Conservation (phyloP, 2,888 invertebrate genomes). For the Cabera pusaria region DNA sequence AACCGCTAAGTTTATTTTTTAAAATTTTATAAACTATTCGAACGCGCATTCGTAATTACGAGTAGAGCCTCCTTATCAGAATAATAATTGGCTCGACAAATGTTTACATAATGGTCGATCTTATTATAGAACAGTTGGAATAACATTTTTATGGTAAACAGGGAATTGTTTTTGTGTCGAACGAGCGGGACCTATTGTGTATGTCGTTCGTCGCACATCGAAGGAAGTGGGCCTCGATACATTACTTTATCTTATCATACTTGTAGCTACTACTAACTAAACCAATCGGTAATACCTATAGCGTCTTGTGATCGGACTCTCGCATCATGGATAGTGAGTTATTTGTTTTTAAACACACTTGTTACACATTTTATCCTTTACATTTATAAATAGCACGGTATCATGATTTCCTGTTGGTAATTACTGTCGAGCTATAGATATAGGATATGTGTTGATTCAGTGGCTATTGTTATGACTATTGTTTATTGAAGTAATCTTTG, state of each 20-base stretch:
- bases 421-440: too few relatives aligned
- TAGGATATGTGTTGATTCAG: too few relatives aligned
- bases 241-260: conserved; percentile 4
- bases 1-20: too few relatives aligned
- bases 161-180: conserved; percentile 21
- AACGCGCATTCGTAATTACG: too few relatives aligned
- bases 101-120: conserved; percentile 39
- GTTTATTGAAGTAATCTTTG: too few relatives aligned
- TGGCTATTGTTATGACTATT: too few relatives aligned
- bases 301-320: conserved; percentile 6
- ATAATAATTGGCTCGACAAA: conserved; percentile 44
- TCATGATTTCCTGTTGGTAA: conserved; percentile 8
- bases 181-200: conserved; percentile 10
- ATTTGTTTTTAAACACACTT: too few relatives aligned
- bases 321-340: conserved; percentile 33
- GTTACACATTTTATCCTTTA: too few relatives aligned
- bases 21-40: too few relatives aligned
- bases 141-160: conserved; percentile 26
- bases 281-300: conserved; percentile 9
- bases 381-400: too few relatives aligned
- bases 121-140: conserved; percentile 28
- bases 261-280: conserved; percentile 24
- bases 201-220: conserved; percentile 15
- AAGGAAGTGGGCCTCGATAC: conserved; percentile 17
- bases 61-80: too few relatives aligned